Percentiles rank a stretch among this genome's conserved stretches.
phyloP scores from a whole-genome alignment of 2,797 vertebrate species.

The Sylvilagus floridanus region DNA sequence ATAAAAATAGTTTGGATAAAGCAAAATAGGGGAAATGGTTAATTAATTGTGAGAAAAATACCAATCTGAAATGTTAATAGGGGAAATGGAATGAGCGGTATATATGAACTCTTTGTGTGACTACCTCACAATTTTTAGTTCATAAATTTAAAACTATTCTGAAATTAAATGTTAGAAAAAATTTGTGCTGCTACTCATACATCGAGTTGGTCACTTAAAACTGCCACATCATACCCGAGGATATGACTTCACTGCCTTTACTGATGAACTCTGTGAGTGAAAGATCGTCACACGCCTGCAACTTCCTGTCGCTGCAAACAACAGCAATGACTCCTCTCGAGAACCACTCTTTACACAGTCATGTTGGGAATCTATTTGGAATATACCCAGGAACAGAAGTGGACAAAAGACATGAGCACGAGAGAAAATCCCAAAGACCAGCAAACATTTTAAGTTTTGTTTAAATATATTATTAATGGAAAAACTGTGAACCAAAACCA shows the following conservation, averaged over 20 bases:
- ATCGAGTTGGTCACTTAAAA: background rate
- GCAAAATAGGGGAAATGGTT: too few relatives aligned
- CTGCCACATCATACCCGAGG: background rate
- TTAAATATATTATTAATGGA: background rate
- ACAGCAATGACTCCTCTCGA: background rate
- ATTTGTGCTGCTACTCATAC: background rate
- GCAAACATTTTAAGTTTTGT: background rate
- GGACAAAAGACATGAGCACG: background rate
- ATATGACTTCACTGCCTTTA: background rate
- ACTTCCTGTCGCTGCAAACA: background rate
- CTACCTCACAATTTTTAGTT: too few relatives aligned
- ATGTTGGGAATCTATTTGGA: background rate
- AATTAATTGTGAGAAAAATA: too few relatives aligned
- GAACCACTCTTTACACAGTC: background rate
- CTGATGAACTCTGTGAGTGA: background rate
- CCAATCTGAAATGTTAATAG: too few relatives aligned
- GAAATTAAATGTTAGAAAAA: too few relatives aligned
- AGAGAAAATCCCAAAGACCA: background rate
- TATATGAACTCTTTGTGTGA: too few relatives aligned
- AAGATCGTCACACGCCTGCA: background rate
- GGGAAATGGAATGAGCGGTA: too few relatives aligned
- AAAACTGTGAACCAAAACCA: constrained; percentile 28
- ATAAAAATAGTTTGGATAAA: too few relatives aligned
- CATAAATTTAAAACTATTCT: too few relatives aligned
- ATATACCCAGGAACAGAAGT: background rate